Percentiles rank a stretch among this genome's conserved stretches.
Conservation (phyloP, 2,113 vertebrate species). For the Melierax canorus region DNA sequence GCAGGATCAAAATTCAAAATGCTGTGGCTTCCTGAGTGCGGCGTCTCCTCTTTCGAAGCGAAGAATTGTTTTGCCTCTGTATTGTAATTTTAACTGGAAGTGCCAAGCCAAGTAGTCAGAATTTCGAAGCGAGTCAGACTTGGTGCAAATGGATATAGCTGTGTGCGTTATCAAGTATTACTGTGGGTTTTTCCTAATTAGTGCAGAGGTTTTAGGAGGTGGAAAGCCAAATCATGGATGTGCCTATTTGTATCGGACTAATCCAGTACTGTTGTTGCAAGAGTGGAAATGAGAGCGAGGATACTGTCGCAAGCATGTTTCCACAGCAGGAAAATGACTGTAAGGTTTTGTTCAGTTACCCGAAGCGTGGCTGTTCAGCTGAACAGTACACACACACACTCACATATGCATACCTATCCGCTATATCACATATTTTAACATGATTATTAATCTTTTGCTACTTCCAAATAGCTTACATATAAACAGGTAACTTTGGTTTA, state of each 20-base stretch:
- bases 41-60: background rate
- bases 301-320: background rate
- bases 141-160: background rate
- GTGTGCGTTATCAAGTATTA: background rate
- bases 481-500: background rate
- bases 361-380: background rate
- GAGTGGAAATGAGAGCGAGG: background rate
- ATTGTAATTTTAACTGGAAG: background rate
- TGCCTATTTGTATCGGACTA: background rate
- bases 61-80: background rate
- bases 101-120: background rate
- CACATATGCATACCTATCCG: accelerated
- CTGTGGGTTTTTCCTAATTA: background rate
- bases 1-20: background rate
- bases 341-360: background rate
- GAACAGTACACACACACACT: background rate
- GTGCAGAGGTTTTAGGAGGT: background rate
- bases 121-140: background rate
- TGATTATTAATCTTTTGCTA: background rate
- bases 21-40: background rate
- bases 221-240: background rate
- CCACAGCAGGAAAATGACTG: background rate
- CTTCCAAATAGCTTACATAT: background rate
- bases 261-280: background rate
- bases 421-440: background rate